Base-by-base conservation (phyloP, 2,113 vertebrate genomes). In the Carettochelys insculpta region DNA sequence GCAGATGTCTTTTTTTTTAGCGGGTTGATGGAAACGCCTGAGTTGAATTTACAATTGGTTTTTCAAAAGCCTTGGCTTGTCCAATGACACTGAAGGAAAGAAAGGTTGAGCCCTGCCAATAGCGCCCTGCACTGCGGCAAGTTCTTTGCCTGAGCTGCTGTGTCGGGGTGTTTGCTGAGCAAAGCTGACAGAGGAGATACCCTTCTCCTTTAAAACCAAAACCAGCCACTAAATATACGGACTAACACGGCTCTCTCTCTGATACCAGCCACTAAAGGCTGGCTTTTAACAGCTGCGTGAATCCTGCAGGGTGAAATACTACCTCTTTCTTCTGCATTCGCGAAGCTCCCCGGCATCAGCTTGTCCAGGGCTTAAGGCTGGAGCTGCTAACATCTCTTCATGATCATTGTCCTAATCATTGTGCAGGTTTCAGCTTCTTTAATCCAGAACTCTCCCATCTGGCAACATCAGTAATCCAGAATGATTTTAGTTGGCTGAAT, bases 201-300 rank as follows among this genome's bases (percentile, higher is more conserved):
- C n/a, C n/a, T n/a, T n/a, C n/a, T n/a, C n/a, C n/a, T n/a, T n/a
- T n/a, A n/a, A n/a, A n/a, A n/a, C n/a, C n/a, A n/a, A n/a, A n/a
- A n/a, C n/a, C n/a, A n/a, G n/a, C n/a, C n/a, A n/a, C n/a, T n/a
- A n/a, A n/a, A n/a, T n/a, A n/a, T n/a, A n/a, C n/a, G n/a, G n/a
- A n/a, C n/a, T n/a, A n/a, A n/a, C n/a, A n/a, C n/a, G n/a, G n/a
- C n/a, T n/a, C n/a, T n/a, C n/a, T n/a, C n/a, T n/a, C n/a, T n/a
- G n/a, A n/a, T n/a, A n/a, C n/a, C 68, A 16, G 0, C 9, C 34
- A 17, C 25, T 48, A 45, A 16, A 3, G 7, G 2, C 1, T 25
- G 0, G 16, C 58, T 65, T 9, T 45, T 14, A 92, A 68, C 4
- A 82, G 58, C 38, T 38, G 73, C 19, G 5, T 31, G 45, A 52